Evolutionary conservation across 2,113 vertebrate genomes (phyloP).

Genomic region (Grantiella picta): DNA sequence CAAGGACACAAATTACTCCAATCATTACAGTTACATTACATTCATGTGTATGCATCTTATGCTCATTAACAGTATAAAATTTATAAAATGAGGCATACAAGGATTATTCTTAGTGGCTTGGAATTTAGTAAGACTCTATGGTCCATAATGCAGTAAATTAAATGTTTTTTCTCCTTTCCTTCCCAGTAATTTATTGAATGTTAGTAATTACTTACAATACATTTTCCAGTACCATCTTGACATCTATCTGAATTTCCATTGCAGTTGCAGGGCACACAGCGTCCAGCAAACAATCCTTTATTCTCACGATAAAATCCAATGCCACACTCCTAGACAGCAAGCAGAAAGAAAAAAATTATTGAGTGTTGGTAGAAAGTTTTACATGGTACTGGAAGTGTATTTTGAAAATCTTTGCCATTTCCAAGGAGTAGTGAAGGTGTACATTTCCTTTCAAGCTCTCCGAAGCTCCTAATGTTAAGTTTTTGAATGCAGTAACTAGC

Average conservation of each 20-base stretch:
- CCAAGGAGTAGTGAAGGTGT: neutral
- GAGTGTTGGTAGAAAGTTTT: neutral
- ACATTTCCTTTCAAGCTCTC: neutral
- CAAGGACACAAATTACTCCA: neutral
- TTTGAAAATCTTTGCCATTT: neutral
- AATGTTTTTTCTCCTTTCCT: neutral
- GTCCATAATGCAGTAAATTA: neutral
- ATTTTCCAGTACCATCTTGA: conserved; percentile 83
- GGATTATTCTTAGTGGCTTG: neutral
- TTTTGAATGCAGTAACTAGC: neutral
- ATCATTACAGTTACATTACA: neutral
- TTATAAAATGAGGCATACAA: neutral
- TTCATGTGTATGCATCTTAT: neutral
- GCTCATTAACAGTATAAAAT: neutral
- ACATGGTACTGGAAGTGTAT: neutral
- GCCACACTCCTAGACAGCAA: conserved; percentile 77
- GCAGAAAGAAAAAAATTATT: neutral
- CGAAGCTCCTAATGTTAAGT: neutral
- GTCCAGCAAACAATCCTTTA: conserved; percentile 66
- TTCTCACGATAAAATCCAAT: conserved; percentile 83
- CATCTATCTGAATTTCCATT: conserved; percentile 85
- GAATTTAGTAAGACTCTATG: neutral
- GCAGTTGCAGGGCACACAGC: conserved; percentile 86
- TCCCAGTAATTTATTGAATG: neutral
- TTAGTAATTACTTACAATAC: conserved; percentile 83